These are phyloP conservation scores for Mirounga angustirostris DNA, from an alignment of 2,113 vertebrate genomes.

Conservation along the genomic window DNA sequence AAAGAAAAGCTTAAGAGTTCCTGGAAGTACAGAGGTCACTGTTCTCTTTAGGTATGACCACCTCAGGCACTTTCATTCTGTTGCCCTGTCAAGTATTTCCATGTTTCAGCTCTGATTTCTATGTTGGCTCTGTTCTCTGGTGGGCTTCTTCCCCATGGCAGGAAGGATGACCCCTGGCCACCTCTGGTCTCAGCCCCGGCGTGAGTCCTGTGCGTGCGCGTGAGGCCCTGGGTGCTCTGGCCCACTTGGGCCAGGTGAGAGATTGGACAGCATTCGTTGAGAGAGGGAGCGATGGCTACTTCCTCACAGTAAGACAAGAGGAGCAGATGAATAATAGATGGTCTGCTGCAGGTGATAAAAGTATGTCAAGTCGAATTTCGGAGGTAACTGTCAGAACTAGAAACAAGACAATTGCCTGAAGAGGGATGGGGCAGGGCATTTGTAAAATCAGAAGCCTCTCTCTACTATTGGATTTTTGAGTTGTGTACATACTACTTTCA, in stretches of 20 bases:
- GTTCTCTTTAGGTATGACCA: rapidly evolving
- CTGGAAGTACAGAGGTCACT: rapidly evolving
- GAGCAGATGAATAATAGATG: background rate
- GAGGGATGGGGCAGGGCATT: background rate
- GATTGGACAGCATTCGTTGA: background rate
- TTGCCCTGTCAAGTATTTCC: rapidly evolving
- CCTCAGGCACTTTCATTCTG: background rate
- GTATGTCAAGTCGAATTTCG: rapidly evolving
- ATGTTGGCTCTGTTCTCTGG: background rate
- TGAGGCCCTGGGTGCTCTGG: background rate
- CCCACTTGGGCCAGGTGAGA: background rate
- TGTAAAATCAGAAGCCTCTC: background rate
- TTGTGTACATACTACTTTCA: rapidly evolving
- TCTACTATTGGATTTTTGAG: background rate
- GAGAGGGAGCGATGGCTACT: background rate
- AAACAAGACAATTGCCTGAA: background rate
- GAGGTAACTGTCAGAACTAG: background rate
- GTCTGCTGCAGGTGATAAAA: rapidly evolving
- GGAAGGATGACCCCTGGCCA: background rate
- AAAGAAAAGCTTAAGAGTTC: no score
- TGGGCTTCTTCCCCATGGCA: background rate
- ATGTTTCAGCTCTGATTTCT: rapidly evolving
- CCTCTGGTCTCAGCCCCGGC: background rate
- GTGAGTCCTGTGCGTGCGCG: rapidly evolving
- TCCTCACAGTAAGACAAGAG: no score